Evolutionary conservation across 2,113 vertebrate genomes (phyloP), one percentile per base, ranked within the genome.

Genomic region (Saimiri boliviensis): DNA sequence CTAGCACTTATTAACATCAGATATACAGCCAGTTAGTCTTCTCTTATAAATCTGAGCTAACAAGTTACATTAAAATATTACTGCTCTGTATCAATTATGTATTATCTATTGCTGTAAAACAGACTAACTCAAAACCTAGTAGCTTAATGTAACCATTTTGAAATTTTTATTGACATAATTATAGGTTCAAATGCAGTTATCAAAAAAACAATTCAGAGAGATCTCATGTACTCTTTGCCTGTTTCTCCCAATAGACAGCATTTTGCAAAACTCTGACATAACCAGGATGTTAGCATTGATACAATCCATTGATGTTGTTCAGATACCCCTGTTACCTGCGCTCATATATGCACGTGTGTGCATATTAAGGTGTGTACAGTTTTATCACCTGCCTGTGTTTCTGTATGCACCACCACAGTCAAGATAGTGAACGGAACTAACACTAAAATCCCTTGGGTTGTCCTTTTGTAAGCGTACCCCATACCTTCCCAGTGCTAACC

Each of bases 161-260:
- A 91, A 71, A 56, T 66, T 79, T 71, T 95, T 30, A 66, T 66
- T 89, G 27, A 91, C 27, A 37, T 91, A 83, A 73, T 63, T 93
- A 4, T 89, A 92, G 80, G 86, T 52, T 92, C 42, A 54, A 12
- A 54, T 60, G 58, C 19, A 79, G 14, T 60, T 85, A 52, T 79
- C 16, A n/a, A 81, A 94, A 42, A 68, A 45, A 35, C 2, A 73
- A 74, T 82, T 12, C 12, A 74, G 68, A 56, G 68, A 66, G 6
- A 54, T 74, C 42, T 21, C 19, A 20, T 56, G 19, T 91, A 23
- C 52, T 9, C 11, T 87, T 77, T 91, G 52, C 58, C 52, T 17
- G 42, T 86, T 91, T 68, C 47, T 77, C 68, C 49, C 52, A 66
- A 1, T 91, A 54, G 60, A 8, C 70, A 94, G 79, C 40, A 35